Percentiles rank a stretch among this genome's conserved stretches.
Conservation (phyloP, 2,888 invertebrate genomes). For the Pammene aurita region DNA sequence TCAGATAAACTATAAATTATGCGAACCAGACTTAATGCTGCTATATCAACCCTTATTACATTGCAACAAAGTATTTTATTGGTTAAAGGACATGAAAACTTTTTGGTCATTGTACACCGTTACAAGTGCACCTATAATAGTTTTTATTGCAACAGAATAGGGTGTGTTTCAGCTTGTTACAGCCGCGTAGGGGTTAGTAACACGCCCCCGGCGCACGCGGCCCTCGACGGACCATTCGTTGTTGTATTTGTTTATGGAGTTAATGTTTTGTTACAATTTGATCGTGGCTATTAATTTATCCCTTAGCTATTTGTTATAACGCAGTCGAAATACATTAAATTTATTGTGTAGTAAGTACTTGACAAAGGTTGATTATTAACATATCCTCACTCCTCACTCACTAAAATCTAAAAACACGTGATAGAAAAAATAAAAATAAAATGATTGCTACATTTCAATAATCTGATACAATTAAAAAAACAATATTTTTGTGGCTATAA, state of each 20-base stretch:
- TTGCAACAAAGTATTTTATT: constrained; percentile 1
- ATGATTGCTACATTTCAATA: no score
- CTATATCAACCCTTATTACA: neutral
- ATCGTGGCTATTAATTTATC: constrained; percentile 24
- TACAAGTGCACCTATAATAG: neutral
- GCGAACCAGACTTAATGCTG: constrained; percentile 26
- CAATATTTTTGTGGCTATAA: no score
- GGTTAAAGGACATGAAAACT: neutral
- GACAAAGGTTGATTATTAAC: no score
- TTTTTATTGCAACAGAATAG: neutral
- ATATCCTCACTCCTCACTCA: no score
- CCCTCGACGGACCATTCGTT: constrained; percentile 59
- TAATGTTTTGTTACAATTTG: constrained; percentile 35
- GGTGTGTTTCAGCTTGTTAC: neutral
- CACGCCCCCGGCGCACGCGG: constrained; percentile 37
- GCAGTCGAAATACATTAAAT: neutral
- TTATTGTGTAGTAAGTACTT: no score
- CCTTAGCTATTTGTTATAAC: constrained; percentile 7
- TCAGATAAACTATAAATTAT: constrained; percentile 78
- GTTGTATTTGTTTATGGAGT: constrained; percentile 37
- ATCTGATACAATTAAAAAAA: no score
- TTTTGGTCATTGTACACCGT: constrained; percentile 22
- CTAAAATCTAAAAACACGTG: no score
- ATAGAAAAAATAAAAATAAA: no score
- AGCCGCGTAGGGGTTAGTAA: constrained; percentile 7